phyloP scores from a whole-genome alignment of 1,140 invertebrate genomes.

The Lordiphosa collinella region DNA sequence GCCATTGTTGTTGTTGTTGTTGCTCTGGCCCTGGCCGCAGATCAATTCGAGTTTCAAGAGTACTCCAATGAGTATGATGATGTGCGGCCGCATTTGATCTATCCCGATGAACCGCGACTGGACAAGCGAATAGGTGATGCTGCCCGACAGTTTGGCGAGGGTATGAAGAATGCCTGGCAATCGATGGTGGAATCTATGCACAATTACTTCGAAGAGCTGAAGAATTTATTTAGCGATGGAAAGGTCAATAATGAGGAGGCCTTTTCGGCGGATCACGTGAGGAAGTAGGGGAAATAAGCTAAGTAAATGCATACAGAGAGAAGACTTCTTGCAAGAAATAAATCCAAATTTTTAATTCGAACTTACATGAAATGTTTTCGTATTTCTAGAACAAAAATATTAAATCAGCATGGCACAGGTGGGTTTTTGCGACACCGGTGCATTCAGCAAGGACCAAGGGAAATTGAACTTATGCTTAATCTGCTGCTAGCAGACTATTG shows the following conservation, averaged over 20 bases:
- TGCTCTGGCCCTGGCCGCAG: neutral
- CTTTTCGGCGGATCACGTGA: neutral
- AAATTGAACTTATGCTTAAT: no score
- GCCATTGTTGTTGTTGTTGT: neutral
- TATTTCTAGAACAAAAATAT: no score
- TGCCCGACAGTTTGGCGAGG: slow-evolving; percentile 38
- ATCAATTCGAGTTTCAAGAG: slow-evolving; percentile 39
- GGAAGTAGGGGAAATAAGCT: no score
- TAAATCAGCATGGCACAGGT: no score
- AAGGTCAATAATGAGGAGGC: slow-evolving; percentile 8
- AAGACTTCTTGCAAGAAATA: no score
- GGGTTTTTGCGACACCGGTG: no score
- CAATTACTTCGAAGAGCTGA: slow-evolving; percentile 47
- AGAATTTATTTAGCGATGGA: slow-evolving; percentile 25
- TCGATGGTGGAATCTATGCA: slow-evolving; percentile 49
- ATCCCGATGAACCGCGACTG: slow-evolving; percentile 50
- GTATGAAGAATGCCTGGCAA: slow-evolving; percentile 51
- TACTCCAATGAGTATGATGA: slow-evolving; percentile 65
- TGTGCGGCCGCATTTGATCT: slow-evolving; percentile 48
- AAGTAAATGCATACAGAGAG: no score
- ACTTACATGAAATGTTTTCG: no score
- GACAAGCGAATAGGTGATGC: slow-evolving; percentile 40
- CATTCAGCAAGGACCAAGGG: no score
- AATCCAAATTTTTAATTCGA: no score
- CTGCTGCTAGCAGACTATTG: no score